Base-by-base conservation (phyloP, 23 tunicate genomes). In the Aplidium turbinatum region DNA sequence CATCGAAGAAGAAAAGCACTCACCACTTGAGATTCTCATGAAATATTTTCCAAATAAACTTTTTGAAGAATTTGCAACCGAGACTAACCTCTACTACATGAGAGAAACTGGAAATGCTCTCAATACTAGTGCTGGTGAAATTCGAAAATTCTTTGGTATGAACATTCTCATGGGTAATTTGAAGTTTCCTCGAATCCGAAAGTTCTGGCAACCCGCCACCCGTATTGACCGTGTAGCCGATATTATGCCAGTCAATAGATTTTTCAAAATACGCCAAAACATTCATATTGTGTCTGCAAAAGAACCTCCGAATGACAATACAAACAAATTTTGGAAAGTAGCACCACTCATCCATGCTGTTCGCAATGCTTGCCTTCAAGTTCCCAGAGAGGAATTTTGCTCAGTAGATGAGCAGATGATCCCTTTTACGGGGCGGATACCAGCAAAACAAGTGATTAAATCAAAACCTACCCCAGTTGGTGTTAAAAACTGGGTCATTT, bases 391-490 rank as follows among this genome's bases (percentile, higher is more conserved):
- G n/a, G 35, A 60, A 23, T 38, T 29, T 60, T 60, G 35, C 36
- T n/a, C 36, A 4, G n/a, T 60, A 29, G 36, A 60, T 29, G 35
- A 60, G n/a, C 67, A 25, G 36, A 60, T 60, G 67, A 60, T 60
- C 9, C 35, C 67, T 25, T 60, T 60, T 60, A 60, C 67, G 9
- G 67, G 67, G 31, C 30, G 67, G n/a, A 31, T 60, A 16, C 67
- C 67, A 60, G 67, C 35, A 11, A 60, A 29, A n/a, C 67, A 60
- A 29, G 30, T 25, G 13, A 29, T 60, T 16, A 60, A 60, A 29
- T 29, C 38, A 7, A 60, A 60, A 38, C 67, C 67, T 29, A 60
- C 7, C 36, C 67, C 67, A 27, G 67, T 60, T 29, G 67, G 67
- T 27, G 30, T 60, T 29, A 60, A 60, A 60, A 60, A 60, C 18